These are phyloP conservation scores for Lacerta viridis DNA, from an alignment of 2,797 vertebrate genomes.

Conservation along the genomic window DNA sequence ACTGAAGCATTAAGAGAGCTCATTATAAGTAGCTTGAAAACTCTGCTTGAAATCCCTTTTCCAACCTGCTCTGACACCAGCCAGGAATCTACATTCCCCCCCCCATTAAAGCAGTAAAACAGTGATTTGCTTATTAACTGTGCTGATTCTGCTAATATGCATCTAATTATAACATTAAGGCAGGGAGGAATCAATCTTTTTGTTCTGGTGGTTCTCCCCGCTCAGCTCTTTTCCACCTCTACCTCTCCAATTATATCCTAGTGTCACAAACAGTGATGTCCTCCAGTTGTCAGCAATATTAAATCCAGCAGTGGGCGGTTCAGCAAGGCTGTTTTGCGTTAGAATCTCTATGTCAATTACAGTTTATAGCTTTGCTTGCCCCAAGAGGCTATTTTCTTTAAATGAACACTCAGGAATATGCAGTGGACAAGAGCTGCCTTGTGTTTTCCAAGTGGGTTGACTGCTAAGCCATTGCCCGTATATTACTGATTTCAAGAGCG, in stretches of 20 bases:
- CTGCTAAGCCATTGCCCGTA: background rate
- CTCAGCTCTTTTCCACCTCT: background rate
- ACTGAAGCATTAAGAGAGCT: background rate
- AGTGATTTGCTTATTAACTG: constrained; percentile 26
- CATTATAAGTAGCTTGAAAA: background rate
- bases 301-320: constrained; percentile 14
- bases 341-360: constrained; percentile 22
- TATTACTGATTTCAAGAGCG: constrained; percentile 28
- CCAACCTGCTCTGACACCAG: constrained; percentile 12
- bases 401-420: background rate
- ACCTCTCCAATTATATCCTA: background rate
- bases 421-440: background rate
- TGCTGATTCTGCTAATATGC: constrained; percentile 20
- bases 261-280: fast-evolving
- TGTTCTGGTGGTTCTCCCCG: background rate
- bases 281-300: constrained; percentile 36
- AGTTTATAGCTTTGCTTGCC: constrained; percentile 13
- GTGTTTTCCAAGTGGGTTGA: constrained; percentile 8
- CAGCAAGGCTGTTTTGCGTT: background rate
- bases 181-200: constrained; percentile 17
- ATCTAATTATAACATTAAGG: constrained; percentile 28
- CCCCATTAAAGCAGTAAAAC: background rate
- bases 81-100: constrained; percentile 17
- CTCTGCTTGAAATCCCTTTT: constrained; percentile 27
- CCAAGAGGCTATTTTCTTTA: background rate